Evolutionary conservation across 2,888 invertebrate species (phyloP).

Genomic region (Nasonovia ribisnigri): DNA sequence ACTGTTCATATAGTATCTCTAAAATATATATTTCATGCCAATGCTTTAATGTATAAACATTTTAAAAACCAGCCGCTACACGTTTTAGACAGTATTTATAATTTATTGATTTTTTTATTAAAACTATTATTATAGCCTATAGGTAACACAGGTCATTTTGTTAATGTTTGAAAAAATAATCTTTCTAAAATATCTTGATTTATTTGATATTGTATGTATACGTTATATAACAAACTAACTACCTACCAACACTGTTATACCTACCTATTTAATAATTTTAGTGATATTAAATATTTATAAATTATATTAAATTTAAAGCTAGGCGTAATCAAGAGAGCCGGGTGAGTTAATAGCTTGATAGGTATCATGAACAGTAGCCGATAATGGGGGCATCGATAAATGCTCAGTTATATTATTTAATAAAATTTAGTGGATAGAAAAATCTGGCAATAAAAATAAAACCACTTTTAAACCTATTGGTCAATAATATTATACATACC

Average conservation of each 20-base stretch:
- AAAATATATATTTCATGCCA: background rate
- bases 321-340: too few relatives aligned
- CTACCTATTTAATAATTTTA: background rate
- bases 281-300: too few relatives aligned
- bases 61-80: background rate
- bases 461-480: too few relatives aligned
- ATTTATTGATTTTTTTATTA: background rate
- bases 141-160: too few relatives aligned
- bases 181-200: background rate
- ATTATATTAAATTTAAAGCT: too few relatives aligned
- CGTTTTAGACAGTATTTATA: background rate
- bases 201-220: background rate
- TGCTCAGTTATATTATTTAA: too few relatives aligned
- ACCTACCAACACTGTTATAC: background rate
- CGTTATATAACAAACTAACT: background rate
- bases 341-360: background rate
- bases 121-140: background rate
- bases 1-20: background rate
- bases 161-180: too few relatives aligned
- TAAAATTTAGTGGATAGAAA: too few relatives aligned
- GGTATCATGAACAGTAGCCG: background rate
- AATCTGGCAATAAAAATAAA: too few relatives aligned
- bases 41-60: background rate
- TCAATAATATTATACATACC: too few relatives aligned
- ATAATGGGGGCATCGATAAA: background rate